Evolutionary conservation across 2,113 vertebrate genomes (phyloP).

Genomic region (Naja naja): DNA sequence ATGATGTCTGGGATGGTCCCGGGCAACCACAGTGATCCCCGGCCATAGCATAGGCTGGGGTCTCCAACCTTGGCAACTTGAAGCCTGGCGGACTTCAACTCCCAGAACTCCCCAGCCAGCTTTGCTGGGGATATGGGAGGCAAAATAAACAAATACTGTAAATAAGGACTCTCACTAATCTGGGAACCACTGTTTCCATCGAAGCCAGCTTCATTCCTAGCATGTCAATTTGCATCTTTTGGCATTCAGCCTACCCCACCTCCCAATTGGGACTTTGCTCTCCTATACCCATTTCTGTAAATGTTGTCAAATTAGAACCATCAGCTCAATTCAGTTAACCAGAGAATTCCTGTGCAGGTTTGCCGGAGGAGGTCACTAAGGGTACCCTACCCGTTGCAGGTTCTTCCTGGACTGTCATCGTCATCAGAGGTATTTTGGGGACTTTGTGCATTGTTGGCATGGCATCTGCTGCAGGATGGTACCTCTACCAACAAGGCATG

Average conservation of each 20-base stretch:
- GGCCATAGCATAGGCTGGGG: background rate
- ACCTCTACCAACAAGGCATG: background rate
- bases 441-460: accelerated
- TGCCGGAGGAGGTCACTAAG: background rate
- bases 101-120: no score
- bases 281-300: background rate
- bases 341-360: conserved; percentile 8
- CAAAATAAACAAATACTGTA: background rate
- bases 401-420: accelerated
- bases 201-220: background rate
- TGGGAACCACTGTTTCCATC: background rate
- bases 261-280: background rate
- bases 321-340: background rate
- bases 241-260: background rate
- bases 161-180: background rate
- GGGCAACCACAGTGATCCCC: background rate
- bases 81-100: no score
- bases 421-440: accelerated
- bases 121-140: background rate
- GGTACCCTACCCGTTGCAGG: background rate
- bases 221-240: background rate
- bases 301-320: background rate
- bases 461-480: background rate
- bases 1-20: background rate
- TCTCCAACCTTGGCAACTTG: no score